Percentiles rank a stretch among this genome's conserved stretches.
Conservation (phyloP, 2,113 vertebrate genomes). For the Brachirus orientalis region DNA sequence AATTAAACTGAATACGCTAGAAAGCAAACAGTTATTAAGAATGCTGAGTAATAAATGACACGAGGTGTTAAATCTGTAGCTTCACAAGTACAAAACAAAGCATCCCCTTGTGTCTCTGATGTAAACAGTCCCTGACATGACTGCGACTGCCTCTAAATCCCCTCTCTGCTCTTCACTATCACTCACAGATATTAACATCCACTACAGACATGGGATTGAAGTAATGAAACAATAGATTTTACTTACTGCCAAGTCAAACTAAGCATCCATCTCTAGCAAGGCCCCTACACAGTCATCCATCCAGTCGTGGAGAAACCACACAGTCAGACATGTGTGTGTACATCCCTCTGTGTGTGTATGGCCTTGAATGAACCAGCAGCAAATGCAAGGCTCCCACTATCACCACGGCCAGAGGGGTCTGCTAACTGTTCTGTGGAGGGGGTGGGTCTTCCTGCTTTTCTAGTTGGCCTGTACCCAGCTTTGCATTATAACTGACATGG, state of each 20-base stretch:
- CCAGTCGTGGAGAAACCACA: slow-evolving; percentile 48
- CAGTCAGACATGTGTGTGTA: slow-evolving; percentile 17
- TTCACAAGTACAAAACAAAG: slow-evolving; percentile 9
- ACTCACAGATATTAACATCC: slow-evolving; percentile 61
- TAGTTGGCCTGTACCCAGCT: slow-evolving; percentile 53
- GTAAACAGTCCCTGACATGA: slow-evolving; percentile 51
- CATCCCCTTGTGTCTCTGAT: slow-evolving; percentile 9
- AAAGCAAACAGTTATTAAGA: slow-evolving; percentile 16
- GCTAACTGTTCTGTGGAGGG: slow-evolving; percentile 61
- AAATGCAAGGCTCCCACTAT: slow-evolving; percentile 55
- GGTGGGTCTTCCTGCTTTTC: slow-evolving; percentile 64
- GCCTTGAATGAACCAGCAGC: slow-evolving; percentile 51
- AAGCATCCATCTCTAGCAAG: slow-evolving; percentile 68
- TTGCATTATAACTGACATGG: slow-evolving; percentile 81
- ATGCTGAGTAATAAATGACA: slow-evolving; percentile 7
- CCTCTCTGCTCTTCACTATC: slow-evolving; percentile 51
- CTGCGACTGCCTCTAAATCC: slow-evolving; percentile 39
- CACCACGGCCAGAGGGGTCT: slow-evolving; percentile 47
- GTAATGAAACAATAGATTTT: slow-evolving; percentile 73
- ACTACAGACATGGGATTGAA: slow-evolving; percentile 38
- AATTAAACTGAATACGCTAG: slow-evolving; percentile 11
- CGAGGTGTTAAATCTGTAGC: slow-evolving; percentile 25
- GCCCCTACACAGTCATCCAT: slow-evolving; percentile 59
- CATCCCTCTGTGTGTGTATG: neutral
- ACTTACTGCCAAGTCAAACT: slow-evolving; percentile 75